These are phyloP conservation scores for Ophraella communa DNA, from an alignment of 2,888 invertebrate genomes.

Conservation along the genomic window DNA sequence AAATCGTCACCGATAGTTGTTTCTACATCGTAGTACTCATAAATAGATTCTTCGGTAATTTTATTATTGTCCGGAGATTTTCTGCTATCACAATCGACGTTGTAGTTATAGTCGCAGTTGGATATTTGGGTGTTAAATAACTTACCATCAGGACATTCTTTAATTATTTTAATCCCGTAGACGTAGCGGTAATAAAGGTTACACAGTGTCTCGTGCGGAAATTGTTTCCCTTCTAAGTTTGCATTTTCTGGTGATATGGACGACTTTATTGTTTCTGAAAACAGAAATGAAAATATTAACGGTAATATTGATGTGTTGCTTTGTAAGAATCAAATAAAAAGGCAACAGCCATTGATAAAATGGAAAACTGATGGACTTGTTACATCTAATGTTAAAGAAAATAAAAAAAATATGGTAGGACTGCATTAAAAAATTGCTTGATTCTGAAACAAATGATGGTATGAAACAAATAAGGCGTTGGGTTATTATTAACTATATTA, in stretches of 20 bases:
- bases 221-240: constrained; percentile 14
- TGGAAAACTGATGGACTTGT: too few relatives aligned
- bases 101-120: constrained; percentile 45
- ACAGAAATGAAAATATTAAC: background rate
- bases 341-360: too few relatives aligned
- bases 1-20: constrained; percentile 5
- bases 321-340: too few relatives aligned
- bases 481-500: too few relatives aligned
- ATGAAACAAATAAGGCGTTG: too few relatives aligned
- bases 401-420: too few relatives aligned
- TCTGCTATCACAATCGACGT: constrained; percentile 34
- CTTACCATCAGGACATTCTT: constrained; percentile 43
- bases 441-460: too few relatives aligned
- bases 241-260: background rate
- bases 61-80: background rate
- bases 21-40: background rate
- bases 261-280: background rate
- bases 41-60: background rate
- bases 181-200: constrained; percentile 44
- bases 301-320: too few relatives aligned
- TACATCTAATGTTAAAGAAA: too few relatives aligned
- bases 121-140: constrained; percentile 42
- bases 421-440: too few relatives aligned
- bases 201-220: constrained; percentile 45
- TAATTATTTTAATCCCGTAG: constrained; percentile 41